Percentiles rank a stretch among this genome's conserved stretches.
These are phyloP conservation scores for Tympanoctomys barrerae DNA, from an alignment of 2,797 vertebrate genomes.

Conservation along the genomic window DNA sequence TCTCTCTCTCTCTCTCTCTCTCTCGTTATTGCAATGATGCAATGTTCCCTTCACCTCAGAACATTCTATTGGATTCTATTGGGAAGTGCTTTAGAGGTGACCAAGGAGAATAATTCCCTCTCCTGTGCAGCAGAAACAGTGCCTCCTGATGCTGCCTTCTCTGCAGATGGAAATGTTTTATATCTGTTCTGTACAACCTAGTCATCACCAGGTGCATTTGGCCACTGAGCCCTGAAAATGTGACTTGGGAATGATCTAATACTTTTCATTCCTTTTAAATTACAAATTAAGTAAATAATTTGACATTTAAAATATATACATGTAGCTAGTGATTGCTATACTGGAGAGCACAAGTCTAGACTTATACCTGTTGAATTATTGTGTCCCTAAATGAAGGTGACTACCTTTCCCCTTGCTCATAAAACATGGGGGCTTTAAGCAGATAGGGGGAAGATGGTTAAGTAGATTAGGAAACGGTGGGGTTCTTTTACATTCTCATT, in stretches of 20 bases:
- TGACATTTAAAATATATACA: background rate
- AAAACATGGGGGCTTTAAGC: background rate
- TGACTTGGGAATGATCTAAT: background rate
- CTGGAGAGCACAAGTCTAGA: background rate
- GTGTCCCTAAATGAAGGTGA: background rate
- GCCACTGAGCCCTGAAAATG: background rate
- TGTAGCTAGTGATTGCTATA: background rate
- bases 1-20: background rate
- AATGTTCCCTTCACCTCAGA: background rate
- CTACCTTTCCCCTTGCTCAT: background rate
- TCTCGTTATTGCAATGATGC: background rate
- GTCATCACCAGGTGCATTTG: background rate
- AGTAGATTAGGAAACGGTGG: background rate
- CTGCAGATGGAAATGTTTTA: background rate
- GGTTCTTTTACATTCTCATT: conserved; percentile 11
- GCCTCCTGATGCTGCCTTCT: background rate
- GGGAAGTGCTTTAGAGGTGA: background rate
- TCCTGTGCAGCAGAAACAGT: background rate
- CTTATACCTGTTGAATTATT: background rate
- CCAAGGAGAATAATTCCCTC: background rate
- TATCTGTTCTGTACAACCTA: rapidly evolving
- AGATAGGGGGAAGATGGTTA: background rate
- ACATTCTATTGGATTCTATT: background rate
- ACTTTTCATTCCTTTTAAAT: background rate
- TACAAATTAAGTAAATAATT: conserved; percentile 2